phyloP scores from a whole-genome alignment of 2,888 invertebrate species.

The Gortyna flavago region DNA sequence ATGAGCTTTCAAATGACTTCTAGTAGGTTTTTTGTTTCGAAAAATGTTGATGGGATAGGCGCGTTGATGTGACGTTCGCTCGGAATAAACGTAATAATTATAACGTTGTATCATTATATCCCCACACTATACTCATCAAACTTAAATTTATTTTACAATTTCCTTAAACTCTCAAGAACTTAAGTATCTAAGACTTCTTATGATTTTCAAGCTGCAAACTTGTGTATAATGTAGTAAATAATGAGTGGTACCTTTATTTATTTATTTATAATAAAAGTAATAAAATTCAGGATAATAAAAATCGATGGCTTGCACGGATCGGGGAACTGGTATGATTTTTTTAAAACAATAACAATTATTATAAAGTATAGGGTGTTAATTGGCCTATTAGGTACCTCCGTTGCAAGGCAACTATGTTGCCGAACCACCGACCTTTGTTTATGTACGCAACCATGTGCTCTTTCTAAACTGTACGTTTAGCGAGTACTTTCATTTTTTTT shows the following conservation, averaged over 20 bases:
- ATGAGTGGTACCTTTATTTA: not conserved
- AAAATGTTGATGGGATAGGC: too few species aligned
- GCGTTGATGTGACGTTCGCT: too few species aligned
- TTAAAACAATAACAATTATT: slow-evolving; percentile 45
- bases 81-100: not conserved
- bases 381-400: slow-evolving; percentile 45
- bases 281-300: slow-evolving; percentile 10
- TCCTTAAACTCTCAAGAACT: not conserved
- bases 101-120: not conserved
- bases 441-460: slow-evolving; percentile 58
- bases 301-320: not conserved
- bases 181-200: not conserved
- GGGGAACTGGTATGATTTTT: slow-evolving; percentile 30
- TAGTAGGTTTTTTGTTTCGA: too few species aligned
- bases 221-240: not conserved
- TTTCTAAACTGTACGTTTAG: slow-evolving; percentile 40
- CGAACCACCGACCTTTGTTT: slow-evolving; percentile 68
- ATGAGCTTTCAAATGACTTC: too few species aligned
- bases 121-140: not conserved
- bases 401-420: slow-evolving; percentile 69
- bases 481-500: slow-evolving; percentile 13
- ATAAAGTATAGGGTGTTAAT: slow-evolving; percentile 52
- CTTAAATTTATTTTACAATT: not conserved
- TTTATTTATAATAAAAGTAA: not conserved
- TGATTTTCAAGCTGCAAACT: not conserved